Evolutionary conservation across 2,888 invertebrate species (phyloP).

Genomic region (Acheta domesticus): DNA sequence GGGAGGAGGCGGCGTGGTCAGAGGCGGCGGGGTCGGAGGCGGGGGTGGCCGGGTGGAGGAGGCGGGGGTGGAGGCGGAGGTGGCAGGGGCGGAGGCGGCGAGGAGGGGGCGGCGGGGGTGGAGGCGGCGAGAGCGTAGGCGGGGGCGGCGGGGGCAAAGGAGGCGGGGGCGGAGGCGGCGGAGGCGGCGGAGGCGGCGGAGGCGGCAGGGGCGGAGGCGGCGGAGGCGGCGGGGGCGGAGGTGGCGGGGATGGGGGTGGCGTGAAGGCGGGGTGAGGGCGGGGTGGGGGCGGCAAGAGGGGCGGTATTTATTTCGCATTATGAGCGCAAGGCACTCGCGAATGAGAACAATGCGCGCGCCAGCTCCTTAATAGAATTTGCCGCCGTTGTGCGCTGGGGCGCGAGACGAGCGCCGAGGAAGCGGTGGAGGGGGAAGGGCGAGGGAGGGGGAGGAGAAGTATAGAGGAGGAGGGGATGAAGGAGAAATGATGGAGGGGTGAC

Average conservation of each 20-base stretch:
- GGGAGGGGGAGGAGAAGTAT: too few relatives aligned
- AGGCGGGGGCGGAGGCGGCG: background rate
- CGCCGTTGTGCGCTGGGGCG: constrained; percentile 19
- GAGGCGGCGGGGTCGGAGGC: background rate
- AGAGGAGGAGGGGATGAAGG: too few relatives aligned
- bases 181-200: too few relatives aligned
- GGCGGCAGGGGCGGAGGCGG: background rate
- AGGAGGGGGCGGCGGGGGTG: too few relatives aligned
- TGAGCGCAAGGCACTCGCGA: constrained; percentile 33
- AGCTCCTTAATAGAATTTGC: constrained; percentile 26
- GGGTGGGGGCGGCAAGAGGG: background rate
- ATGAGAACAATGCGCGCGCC: constrained; percentile 21
- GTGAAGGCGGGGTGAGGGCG: background rate
- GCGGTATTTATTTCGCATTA: constrained; percentile 37
- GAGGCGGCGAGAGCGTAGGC: too few relatives aligned
- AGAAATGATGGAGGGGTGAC: too few relatives aligned
- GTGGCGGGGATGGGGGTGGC: too few relatives aligned
- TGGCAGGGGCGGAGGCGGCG: background rate
- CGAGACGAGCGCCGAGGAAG: background rate
- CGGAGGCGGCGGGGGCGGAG: constrained; percentile 18
- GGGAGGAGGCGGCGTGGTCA: background rate
- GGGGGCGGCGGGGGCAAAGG: background rate
- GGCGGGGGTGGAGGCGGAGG: background rate
- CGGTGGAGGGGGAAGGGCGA: too few relatives aligned
- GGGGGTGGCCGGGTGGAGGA: too few relatives aligned